Conservation (phyloP, 2,888 invertebrate genomes). For the Ennomos quercinarius region DNA sequence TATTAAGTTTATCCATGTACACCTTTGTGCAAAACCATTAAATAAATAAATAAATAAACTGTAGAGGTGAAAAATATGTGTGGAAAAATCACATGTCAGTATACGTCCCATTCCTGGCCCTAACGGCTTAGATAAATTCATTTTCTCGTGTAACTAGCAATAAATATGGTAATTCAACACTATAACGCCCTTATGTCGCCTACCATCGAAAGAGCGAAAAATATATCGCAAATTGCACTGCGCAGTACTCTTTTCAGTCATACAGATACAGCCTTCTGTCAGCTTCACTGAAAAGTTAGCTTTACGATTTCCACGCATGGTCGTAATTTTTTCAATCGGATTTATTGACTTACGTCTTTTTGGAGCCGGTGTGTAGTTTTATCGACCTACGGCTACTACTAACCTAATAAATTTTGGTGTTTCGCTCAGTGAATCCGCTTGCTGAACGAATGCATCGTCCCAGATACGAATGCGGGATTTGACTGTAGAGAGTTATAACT, state of each 20-base stretch:
- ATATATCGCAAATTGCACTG: slow-evolving; percentile 85
- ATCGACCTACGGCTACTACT: slow-evolving; percentile 85
- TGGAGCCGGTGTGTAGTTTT: slow-evolving; percentile 71
- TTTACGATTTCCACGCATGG: slow-evolving; percentile 68
- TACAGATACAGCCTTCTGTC: slow-evolving; percentile 72
- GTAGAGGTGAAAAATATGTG: slow-evolving; percentile 62
- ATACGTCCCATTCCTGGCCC: slow-evolving; percentile 56
- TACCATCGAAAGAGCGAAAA: slow-evolving; percentile 82
- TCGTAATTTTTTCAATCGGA: slow-evolving; percentile 68
- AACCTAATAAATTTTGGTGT: slow-evolving; percentile 85
- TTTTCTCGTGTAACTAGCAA: slow-evolving; percentile 80
- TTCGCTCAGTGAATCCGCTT: slow-evolving; percentile 83
- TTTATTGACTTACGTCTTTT: slow-evolving; percentile 74
- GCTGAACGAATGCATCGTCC: slow-evolving; percentile 83
- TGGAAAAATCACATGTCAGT: slow-evolving; percentile 59
- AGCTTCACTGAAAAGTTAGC: slow-evolving; percentile 69
- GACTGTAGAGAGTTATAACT: slow-evolving; percentile 66
- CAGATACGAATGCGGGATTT: slow-evolving; percentile 78
- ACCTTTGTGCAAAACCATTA: no score
- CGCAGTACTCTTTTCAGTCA: slow-evolving; percentile 83
- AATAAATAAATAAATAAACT: slow-evolving; percentile 14
- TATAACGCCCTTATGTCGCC: slow-evolving; percentile 84
- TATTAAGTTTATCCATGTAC: no score
- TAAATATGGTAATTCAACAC: slow-evolving; percentile 84
- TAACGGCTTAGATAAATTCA: slow-evolving; percentile 80